Base-by-base conservation (phyloP, 2,888 invertebrate species). In the Diplazon laetatorius region DNA sequence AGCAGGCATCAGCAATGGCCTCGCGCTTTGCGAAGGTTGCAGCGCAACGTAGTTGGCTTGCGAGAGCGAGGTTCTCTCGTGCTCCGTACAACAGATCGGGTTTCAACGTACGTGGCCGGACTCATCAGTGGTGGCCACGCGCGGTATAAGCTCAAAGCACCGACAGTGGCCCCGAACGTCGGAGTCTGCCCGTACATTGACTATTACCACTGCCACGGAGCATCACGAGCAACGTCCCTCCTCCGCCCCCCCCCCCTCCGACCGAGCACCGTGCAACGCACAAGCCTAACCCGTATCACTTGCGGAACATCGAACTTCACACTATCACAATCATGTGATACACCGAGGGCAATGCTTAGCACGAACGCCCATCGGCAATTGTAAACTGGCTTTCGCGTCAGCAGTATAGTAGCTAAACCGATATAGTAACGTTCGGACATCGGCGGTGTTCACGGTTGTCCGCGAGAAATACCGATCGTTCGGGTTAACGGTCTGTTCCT, bases 101-200 rank as follows among this genome's bases (percentile, higher is more conserved):
- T 76, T 70, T 35, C 66, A n/a, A 76, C 48, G 57, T 76, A 48
- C 57, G 70, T 76, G 48, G 63, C 44, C 30, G 59, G 48, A 65
- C 48, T 71, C 66, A 74, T 68, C 68, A 68, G 66, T 16, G 35
- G 68, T 50, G n/a, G n/a, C n/a, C n/a, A n/a, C 39, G 10, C 25
- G 57, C 22, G 25, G 55, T 14, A 35, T 65, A 57, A 65, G 57
- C 73, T 46, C 73, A 57, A 57, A 55, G 57, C 65, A 20, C 18
- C 50, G n/a, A n/a, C n/a, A 8, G 30, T 16, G 35, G 62, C 16
- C 30, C 65, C 22, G 16, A n/a, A n/a, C n/a, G 14, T 57, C 30
- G 6, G 30, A 44, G 14, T 65, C 12, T 57, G 9, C 35, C 6
- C 22, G 10, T 63, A 30, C 22, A 18, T 50, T 12, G 18, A 22